phyloP scores from a whole-genome alignment of 2,113 vertebrate species.

The Aplodontia rufa region DNA sequence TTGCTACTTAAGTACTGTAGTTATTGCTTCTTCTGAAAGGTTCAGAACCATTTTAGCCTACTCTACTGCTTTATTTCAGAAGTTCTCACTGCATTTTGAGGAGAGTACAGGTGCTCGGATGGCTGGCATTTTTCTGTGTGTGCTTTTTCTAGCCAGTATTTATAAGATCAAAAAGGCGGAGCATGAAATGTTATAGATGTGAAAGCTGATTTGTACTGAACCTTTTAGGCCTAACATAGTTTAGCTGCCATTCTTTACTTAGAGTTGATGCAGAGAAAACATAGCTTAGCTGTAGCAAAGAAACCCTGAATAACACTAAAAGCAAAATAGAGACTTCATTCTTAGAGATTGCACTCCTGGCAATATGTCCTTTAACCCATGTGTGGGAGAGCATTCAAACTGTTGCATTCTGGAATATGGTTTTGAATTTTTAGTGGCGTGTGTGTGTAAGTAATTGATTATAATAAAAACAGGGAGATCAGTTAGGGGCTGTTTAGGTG shows the following conservation, averaged over 20 bases:
- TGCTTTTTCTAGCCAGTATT: constrained; percentile 30
- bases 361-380: background rate
- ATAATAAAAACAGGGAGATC: background rate
- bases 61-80: constrained; percentile 29
- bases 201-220: constrained; percentile 33
- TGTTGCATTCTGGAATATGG: background rate
- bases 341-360: background rate
- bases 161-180: constrained; percentile 39
- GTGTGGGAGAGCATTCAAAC: background rate
- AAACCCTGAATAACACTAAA: background rate
- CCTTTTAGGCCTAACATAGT: constrained; percentile 9
- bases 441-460: background rate
- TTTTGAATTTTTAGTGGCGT: background rate
- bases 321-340: constrained; percentile 11
- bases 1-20: constrained; percentile 57
- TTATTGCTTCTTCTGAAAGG: constrained; percentile 51
- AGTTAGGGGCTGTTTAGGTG: background rate
- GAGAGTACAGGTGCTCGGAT: background rate
- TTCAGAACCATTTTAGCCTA: constrained; percentile 51
- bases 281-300: background rate
- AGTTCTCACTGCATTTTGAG: constrained; percentile 7
- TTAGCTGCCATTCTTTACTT: constrained; percentile 37
- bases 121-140: constrained; percentile 20
- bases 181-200: background rate
- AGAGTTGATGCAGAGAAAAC: constrained; percentile 27